Evolutionary conservation across 2,113 vertebrate genomes (phyloP), one percentile per base, ranked within the genome.

Genomic region (Scomber japonicus): DNA sequence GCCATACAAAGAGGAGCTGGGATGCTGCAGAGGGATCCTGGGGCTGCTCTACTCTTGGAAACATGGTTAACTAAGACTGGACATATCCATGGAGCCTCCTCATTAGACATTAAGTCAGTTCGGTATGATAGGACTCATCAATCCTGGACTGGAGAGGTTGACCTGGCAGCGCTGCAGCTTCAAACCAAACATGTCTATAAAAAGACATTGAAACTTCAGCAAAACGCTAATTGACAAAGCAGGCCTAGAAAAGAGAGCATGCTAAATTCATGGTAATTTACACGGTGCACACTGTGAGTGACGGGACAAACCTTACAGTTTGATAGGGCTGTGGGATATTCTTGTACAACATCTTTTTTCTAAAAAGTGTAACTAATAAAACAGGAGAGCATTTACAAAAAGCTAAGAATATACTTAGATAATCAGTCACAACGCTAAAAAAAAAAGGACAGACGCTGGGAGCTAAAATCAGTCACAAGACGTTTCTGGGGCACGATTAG

Each of bases 41-140:
- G 64, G 83, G 77, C 87, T 35, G 61, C 65, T 80, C 66, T 61
- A 66, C 86, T 67, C 55, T 10, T 75, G 76, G 83, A 91, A 84
- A 93, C 49, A 45, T 71, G 68, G 84, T 91, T 92, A 91, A 82
- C 85, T 90, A 77, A 86, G 66, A 83, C 45, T 62, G 57, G 88
- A 91, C 79, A 65, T 63, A 75, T 89, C 92, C 78, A 44, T 9
- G 13, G 90, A 86, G 92, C 71, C 81, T 89, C 85, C 82, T 93
- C 85, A 85, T 94, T 95, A 94, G 91, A 85, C 70, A 74, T 31
- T 19, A 83, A 84, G 87, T 83, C 89, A 78, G 83, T 87, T 85
- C 35, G 49, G 53, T 71, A 46, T 88, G 84, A 88, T 71, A 78
- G 79, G 71, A 69, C 65, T 88, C 88, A 93, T 93, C 89, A 88